Evolutionary conservation across 2,888 invertebrate genomes (phyloP).

Genomic region (Drosophila infuscata): DNA sequence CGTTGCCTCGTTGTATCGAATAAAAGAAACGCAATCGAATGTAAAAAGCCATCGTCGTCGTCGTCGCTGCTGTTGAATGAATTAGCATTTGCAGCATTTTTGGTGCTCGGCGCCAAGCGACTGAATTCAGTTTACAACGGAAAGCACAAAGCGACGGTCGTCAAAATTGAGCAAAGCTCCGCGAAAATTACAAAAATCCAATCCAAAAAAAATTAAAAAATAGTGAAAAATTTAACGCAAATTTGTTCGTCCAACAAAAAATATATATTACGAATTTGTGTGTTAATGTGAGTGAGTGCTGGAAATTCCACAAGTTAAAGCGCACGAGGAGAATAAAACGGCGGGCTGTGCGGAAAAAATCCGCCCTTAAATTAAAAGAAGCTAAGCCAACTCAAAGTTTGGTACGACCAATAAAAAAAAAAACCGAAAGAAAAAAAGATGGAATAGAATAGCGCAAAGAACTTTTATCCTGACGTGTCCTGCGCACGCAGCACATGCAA

Average conservation of each 20-base stretch:
- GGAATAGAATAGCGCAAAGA: constrained; percentile 26
- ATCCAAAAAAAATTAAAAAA: neutral
- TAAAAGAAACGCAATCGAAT: constrained; percentile 41
- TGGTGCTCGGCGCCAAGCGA: constrained; percentile 66
- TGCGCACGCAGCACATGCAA: constrained; percentile 63
- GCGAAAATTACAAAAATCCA: constrained; percentile 27
- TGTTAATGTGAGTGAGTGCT: constrained; percentile 26
- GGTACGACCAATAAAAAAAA: constrained; percentile 51
- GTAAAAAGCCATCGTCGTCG: constrained; percentile 26
- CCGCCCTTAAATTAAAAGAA: constrained; percentile 66
- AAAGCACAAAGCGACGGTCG: constrained; percentile 84
- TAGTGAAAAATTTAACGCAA: constrained; percentile 31
- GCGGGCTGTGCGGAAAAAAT: constrained; percentile 57
- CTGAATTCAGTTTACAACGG: constrained; percentile 83
- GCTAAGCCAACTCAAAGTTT: constrained; percentile 75
- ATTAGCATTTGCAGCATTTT: constrained; percentile 30
- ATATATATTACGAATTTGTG: constrained; percentile 16
- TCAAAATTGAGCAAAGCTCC: constrained; percentile 67
- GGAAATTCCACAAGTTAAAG: constrained; percentile 47
- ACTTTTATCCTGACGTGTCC: constrained; percentile 74
- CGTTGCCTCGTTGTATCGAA: constrained; percentile 31
- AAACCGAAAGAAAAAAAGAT: constrained; percentile 15
- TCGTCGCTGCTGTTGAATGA: constrained; percentile 13
- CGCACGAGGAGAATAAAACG: constrained; percentile 31
- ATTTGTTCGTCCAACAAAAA: constrained; percentile 31